These are phyloP conservation scores for Atractosteus spatula DNA, from an alignment of 2,113 vertebrate species.

Conservation along the genomic window DNA sequence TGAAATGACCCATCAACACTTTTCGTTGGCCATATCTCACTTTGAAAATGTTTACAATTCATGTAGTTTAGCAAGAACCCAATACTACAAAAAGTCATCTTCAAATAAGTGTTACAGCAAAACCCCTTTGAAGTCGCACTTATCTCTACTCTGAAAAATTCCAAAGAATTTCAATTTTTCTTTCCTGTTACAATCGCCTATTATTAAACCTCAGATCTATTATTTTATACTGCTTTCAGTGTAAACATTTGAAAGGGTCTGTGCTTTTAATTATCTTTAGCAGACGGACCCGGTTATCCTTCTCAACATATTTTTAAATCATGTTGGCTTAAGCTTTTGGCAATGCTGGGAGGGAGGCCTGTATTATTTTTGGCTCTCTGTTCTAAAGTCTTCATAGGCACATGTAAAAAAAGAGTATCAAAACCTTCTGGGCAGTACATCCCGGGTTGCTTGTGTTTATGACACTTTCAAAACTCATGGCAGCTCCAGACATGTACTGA, in stretches of 20 bases:
- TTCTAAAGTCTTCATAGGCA: slow-evolving; percentile 57
- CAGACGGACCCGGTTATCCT: slow-evolving; percentile 30
- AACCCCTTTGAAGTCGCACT: background rate
- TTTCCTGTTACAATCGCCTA: slow-evolving; percentile 9
- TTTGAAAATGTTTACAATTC: background rate
- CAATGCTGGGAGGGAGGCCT: slow-evolving; percentile 43
- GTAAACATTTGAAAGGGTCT: slow-evolving; percentile 43
- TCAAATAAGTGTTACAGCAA: background rate
- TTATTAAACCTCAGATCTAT: slow-evolving; percentile 8
- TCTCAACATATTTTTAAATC: slow-evolving; percentile 40
- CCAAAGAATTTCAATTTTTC: slow-evolving; percentile 3
- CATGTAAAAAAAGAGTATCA: slow-evolving; percentile 53
- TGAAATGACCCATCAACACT: background rate
- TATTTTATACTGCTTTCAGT: slow-evolving; percentile 24
- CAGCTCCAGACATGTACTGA: background rate
- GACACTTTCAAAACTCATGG: background rate
- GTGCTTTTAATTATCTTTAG: slow-evolving; percentile 61
- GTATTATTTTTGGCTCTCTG: slow-evolving; percentile 65
- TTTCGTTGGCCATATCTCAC: slow-evolving; percentile 9
- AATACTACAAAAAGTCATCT: background rate
- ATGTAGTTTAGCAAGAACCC: background rate
- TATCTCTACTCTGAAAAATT: slow-evolving; percentile 10
- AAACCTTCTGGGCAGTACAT: slow-evolving; percentile 54
- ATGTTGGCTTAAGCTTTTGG: slow-evolving; percentile 43
- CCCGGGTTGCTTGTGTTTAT: slow-evolving; percentile 4